Conservation (phyloP, 2,888 invertebrate species). For the Marronus borbonicus region DNA sequence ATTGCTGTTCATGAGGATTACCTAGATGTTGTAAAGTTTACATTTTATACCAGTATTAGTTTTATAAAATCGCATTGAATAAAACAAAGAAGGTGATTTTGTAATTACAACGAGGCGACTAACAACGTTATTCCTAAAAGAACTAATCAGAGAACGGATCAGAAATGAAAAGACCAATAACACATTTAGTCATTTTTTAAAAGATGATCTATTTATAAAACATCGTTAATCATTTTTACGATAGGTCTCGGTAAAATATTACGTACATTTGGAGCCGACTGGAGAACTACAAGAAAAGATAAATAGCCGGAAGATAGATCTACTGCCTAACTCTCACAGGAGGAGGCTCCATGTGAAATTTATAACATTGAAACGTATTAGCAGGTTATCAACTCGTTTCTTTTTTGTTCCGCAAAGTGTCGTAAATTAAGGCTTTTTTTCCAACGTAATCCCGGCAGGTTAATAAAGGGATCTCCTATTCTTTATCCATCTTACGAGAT, state of each 20-base stretch:
- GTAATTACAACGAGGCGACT: too few relatives aligned
- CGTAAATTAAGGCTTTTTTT: constrained; percentile 27
- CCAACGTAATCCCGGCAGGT: constrained; percentile 1
- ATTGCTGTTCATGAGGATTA: too few relatives aligned
- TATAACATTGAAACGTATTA: constrained; percentile 37
- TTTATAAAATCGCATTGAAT: too few relatives aligned
- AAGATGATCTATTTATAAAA: constrained; percentile 8
- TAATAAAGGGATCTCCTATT: constrained; percentile 9
- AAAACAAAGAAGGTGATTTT: too few relatives aligned
- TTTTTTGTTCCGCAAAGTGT: constrained; percentile 32
- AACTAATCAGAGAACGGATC: too few relatives aligned
- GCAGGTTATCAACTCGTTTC: constrained; percentile 38
- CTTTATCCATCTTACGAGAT: constrained; percentile 6
- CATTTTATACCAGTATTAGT: too few relatives aligned
- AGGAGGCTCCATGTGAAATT: constrained; percentile 25
- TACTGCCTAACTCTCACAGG: constrained; percentile 17
- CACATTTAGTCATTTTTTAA: neutral
- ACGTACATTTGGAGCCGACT: constrained; percentile 11
- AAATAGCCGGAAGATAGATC: constrained; percentile 28
- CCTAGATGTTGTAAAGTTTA: too few relatives aligned
- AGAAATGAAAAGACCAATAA: too few relatives aligned
- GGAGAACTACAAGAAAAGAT: constrained; percentile 23
- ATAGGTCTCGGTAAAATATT: constrained; percentile 25
- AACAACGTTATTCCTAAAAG: too few relatives aligned
- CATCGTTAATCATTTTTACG: constrained; percentile 17